Conservation (phyloP, 2,113 vertebrate species). For the Dipodomys stephensi region DNA sequence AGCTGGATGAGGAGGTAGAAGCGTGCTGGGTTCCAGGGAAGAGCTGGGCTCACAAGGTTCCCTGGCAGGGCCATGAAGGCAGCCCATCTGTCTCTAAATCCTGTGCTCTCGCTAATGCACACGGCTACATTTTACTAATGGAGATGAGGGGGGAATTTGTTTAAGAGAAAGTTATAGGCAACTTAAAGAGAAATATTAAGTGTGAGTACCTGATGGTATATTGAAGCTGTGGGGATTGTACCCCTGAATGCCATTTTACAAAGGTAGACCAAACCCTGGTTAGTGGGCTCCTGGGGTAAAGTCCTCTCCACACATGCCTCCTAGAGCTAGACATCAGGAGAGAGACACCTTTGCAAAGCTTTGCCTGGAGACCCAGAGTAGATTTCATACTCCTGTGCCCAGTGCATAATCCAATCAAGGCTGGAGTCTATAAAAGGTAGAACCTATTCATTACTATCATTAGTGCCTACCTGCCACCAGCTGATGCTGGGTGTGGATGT, state of each 20-base stretch:
- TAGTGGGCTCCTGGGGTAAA: not conserved
- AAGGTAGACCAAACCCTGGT: not conserved
- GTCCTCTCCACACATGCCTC: not conserved
- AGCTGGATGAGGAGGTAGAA: not conserved
- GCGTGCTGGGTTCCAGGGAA: not conserved
- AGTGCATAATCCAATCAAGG: not conserved
- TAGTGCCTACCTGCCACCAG: not conserved
- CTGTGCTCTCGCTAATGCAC: not conserved
- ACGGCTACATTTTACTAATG: not conserved
- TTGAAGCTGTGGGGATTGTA: not conserved
- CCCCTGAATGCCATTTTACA: not conserved
- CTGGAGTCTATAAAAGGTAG: not conserved
- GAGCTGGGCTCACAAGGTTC: not conserved
- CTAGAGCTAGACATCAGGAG: not conserved
- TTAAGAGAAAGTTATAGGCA: not conserved
- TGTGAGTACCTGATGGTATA: not conserved
- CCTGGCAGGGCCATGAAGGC: not conserved
- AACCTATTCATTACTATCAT: not conserved
- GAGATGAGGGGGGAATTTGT: not conserved
- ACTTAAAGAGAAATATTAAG: constrained; percentile 28
- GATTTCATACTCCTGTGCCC: not conserved
- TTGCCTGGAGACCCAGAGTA: not conserved
- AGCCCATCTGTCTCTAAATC: not conserved
- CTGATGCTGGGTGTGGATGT: not conserved
- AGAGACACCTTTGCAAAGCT: not conserved